Conservation (phyloP, 1,140 invertebrate species). For the Drosophila pseudoobscura region DNA sequence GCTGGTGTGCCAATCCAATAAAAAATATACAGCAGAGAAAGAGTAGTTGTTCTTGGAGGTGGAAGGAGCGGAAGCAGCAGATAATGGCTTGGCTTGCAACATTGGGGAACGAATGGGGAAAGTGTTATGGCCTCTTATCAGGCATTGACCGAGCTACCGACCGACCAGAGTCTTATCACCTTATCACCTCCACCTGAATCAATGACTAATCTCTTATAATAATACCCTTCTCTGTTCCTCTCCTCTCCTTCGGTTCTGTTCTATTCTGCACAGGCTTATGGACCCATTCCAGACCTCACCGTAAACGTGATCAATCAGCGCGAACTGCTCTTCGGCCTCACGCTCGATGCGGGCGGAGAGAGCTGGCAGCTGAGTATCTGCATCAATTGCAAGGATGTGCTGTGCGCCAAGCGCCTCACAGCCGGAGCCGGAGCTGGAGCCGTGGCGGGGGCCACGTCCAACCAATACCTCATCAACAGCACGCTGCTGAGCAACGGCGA, state of each 20-base stretch:
- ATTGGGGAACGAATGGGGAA: not conserved
- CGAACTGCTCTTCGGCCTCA: slow-evolving; percentile 57
- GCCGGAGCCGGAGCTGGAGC: slow-evolving; percentile 26
- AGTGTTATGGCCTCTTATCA: slow-evolving; percentile 40
- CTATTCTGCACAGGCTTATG: slow-evolving; percentile 52
- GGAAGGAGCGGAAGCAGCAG: slow-evolving; percentile 5
- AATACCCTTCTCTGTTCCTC: not conserved
- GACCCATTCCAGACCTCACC: slow-evolving; percentile 68
- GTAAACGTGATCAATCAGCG: slow-evolving; percentile 55
- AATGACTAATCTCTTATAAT: not conserved
- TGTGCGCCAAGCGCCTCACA: slow-evolving; percentile 62
- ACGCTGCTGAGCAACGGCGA: slow-evolving; percentile 65
- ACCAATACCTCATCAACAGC: slow-evolving; percentile 65
- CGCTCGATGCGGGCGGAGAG: slow-evolving; percentile 45
- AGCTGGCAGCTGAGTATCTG: slow-evolving; percentile 69
- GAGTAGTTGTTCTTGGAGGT: not conserved
- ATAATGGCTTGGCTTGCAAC: slow-evolving; percentile 6
- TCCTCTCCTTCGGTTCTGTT: too few relatives aligned
- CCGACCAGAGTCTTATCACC: slow-evolving; percentile 16
- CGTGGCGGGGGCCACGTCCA: slow-evolving; percentile 38
- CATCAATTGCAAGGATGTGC: slow-evolving; percentile 68
- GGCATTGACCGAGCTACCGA: slow-evolving; percentile 29
- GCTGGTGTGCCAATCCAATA: not conserved
- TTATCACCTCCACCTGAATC: not conserved
- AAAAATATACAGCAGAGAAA: slow-evolving; percentile 17